These are phyloP conservation scores for Cartodere bifasciata DNA, from an alignment of 2,888 invertebrate genomes.

Conservation along the genomic window DNA sequence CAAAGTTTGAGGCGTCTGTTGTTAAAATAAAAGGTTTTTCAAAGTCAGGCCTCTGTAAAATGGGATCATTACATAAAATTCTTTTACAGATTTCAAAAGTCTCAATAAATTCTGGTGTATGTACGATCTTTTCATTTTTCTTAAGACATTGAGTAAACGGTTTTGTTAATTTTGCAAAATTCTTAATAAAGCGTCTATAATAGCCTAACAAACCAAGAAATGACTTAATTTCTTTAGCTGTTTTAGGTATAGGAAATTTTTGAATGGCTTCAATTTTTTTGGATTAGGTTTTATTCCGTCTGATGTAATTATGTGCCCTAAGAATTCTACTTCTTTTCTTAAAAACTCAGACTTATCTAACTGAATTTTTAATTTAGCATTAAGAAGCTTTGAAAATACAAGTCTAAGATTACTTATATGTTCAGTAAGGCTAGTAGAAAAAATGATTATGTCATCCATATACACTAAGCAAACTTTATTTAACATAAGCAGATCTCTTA, in stretches of 20 bases:
- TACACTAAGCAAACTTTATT: conserved; percentile 19
- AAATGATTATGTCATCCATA: conserved; percentile 23
- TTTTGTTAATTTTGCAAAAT: conserved; percentile 19
- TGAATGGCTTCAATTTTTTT: conserved; percentile 15
- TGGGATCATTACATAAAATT: conserved; percentile 10
- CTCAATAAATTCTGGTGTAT: conserved; percentile 12
- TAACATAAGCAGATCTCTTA: conserved; percentile 14
- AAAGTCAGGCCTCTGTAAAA: conserved; percentile 18
- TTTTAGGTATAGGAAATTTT: conserved; percentile 16
- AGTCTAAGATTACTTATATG: conserved; percentile 14
- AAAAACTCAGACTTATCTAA: conserved; percentile 23
- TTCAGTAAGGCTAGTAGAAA: conserved; percentile 12
- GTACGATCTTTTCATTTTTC: conserved; percentile 16
- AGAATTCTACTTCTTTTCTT: conserved; percentile 17
- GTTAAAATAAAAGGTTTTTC: conserved; percentile 21
- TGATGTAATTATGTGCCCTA: conserved; percentile 19
- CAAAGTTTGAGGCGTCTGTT: conserved; percentile 26
- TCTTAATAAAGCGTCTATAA: conserved; percentile 24
- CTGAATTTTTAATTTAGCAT: conserved; percentile 20
- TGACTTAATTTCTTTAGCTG: conserved; percentile 13
- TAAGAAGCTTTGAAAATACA: conserved; percentile 17
- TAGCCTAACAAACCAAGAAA: conserved; percentile 22
- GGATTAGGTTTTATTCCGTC: conserved; percentile 20
- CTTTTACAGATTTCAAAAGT: conserved; percentile 13
- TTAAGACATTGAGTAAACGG: conserved; percentile 19